These are phyloP conservation scores for Microdon myrmicae DNA, from an alignment of 2,888 invertebrate genomes.

Conservation along the genomic window DNA sequence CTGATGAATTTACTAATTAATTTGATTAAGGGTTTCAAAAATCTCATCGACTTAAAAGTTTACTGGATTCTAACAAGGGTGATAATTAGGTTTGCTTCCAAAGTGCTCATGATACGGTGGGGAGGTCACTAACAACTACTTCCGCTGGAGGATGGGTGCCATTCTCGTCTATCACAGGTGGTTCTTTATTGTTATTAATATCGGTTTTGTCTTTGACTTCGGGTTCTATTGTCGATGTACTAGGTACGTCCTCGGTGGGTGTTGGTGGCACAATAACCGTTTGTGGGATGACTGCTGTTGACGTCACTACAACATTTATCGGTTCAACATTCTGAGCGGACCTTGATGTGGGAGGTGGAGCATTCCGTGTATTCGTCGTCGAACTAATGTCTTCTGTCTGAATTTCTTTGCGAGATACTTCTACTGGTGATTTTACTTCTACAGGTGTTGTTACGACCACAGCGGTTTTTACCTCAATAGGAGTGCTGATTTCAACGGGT, in stretches of 20 bases:
- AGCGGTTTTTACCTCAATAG: constrained; percentile 1
- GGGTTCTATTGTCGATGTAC: constrained; percentile 4
- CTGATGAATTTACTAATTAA: too few species aligned
- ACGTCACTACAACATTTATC: not conserved
- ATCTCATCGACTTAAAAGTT: too few species aligned
- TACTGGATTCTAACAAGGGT: too few species aligned
- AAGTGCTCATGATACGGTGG: not conserved
- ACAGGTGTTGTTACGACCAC: constrained; percentile 5
- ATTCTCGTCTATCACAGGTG: constrained; percentile 16
- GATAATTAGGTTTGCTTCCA: not conserved
- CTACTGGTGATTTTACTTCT: not conserved
- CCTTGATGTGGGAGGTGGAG: too few species aligned
- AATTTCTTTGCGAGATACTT: too few species aligned
- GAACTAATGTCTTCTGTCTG: too few species aligned
- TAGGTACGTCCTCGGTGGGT: constrained; percentile 20
- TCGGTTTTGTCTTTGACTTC: constrained; percentile 35
- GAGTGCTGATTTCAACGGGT: not conserved
- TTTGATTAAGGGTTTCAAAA: too few species aligned
- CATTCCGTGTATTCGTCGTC: too few species aligned
- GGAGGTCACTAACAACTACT: constrained; percentile 6
- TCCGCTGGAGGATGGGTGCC: constrained; percentile 51
- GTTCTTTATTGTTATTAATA: constrained; percentile 47
- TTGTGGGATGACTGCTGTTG: constrained; percentile 5
- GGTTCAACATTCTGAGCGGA: too few species aligned
- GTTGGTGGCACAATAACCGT: constrained; percentile 32